Percentiles rank a stretch among this genome's conserved stretches.
Conservation (phyloP, 1,140 invertebrate species). For the Maniola jurtina region DNA sequence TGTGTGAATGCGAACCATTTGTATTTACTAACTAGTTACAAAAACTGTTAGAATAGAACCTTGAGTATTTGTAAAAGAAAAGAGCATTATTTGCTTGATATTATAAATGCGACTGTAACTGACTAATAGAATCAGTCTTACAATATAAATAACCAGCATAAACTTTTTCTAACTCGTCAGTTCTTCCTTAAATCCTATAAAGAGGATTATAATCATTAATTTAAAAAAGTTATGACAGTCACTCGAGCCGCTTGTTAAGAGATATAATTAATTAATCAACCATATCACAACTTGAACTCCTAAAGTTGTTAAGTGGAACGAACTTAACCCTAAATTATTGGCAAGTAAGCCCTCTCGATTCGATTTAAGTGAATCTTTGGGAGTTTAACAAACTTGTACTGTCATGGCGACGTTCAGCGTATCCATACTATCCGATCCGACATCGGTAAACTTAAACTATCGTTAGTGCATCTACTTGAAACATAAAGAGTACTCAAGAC, state of each 20-base stretch:
- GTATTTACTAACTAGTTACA: no score
- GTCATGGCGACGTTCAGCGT: conserved; percentile 10
- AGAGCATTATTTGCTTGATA: no score
- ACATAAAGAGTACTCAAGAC: no score
- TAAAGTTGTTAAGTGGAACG: conserved; percentile 42
- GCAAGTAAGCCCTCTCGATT: conserved; percentile 57
- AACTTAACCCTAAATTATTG: conserved; percentile 58
- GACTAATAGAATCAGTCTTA: no score
- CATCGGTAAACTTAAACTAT: no score
- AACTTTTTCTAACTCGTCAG: no score
- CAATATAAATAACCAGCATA: no score
- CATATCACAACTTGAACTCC: conserved; percentile 26
- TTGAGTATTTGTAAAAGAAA: no score
- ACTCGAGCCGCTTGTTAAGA: conserved; percentile 4
- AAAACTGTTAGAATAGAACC: no score
- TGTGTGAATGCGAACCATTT: not conserved
- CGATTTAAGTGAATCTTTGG: conserved; percentile 60
- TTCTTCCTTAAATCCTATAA: not conserved
- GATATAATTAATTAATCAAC: conserved; percentile 9
- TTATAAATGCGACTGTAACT: no score
- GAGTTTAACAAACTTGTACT: conserved; percentile 29
- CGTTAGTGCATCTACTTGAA: no score
- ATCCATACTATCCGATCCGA: not conserved
- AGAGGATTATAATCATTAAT: not conserved
- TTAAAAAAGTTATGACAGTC: conserved; percentile 7